Conservation (phyloP, 2,888 invertebrate species). For the Chaetogeoica ovagalla region DNA sequence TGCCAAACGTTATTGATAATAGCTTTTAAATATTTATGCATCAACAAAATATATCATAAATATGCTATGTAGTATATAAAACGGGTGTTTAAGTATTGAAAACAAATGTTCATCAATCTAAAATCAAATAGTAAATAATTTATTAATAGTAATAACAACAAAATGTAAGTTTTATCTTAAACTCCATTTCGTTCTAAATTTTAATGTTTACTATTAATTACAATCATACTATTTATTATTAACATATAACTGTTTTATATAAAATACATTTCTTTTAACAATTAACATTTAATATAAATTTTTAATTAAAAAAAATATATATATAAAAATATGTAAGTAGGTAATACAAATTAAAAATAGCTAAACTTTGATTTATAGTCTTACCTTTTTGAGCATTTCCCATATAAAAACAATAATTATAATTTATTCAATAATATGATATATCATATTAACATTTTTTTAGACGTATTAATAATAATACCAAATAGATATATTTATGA, state of each 20-base stretch:
- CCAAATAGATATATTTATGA: not conserved
- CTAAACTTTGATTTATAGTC: conserved; percentile 3
- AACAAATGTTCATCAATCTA: no score
- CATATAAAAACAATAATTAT: not conserved
- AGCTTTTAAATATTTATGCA: no score
- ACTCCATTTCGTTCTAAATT: not conserved
- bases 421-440: conserved; percentile 7
- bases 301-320: not conserved
- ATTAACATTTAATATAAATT: conserved; percentile 5
- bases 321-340: conserved; percentile 24
- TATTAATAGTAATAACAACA: no score
- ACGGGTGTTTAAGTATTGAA: no score
- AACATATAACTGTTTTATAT: not conserved
- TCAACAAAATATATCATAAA: no score
- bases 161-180: not conserved
- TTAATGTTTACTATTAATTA: not conserved
- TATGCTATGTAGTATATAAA: no score
- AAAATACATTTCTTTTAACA: conserved; percentile 13
- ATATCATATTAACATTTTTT: not conserved
- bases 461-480: not conserved
- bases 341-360: not conserved
- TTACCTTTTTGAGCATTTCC: conserved; percentile 25
- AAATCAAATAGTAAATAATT: no score
- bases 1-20: no score
- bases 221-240: not conserved